Base-by-base conservation (phyloP, 1,140 invertebrate genomes). In the Nylanderia fulva region DNA sequence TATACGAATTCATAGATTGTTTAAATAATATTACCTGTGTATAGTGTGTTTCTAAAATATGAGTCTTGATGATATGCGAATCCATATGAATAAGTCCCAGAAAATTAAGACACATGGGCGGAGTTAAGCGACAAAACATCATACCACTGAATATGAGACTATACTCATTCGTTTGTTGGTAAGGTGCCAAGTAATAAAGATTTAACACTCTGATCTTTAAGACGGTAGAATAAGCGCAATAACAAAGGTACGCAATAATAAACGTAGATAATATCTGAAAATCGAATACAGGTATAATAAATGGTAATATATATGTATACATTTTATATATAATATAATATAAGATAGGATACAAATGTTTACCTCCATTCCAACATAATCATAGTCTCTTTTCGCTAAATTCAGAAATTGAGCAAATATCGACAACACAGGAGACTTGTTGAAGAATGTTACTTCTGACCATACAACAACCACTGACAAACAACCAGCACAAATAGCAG, bases 381-480 rank as follows among this genome's bases (percentile, higher is more conserved):
- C 98, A 92, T 99, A 98, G 85, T 96, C 97, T 11, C 94, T 92
- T 91, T 97, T 97, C 1, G 98, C 97, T 64, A 97, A 94, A 90
- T 98, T 97, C 2, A 99, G 96, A 92, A 99, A 98, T 54, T 98
- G 96, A 58, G 99, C 99, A 95, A 99, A 99, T 66, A 99, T 95
- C 0, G 99, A 99, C 6, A 99, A 95, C 24, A 99, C 98, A 1
- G 99, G 99, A 33, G 95, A 93, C 92, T 98, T 97, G 90, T 97
- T 98, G 95, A 99, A 99, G 94, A 99, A 99, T 0, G 99, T 99
- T 69, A 99, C 97, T 95, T 99, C 99, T 8, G 99, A 99, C 99
- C 99, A 99, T 15, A 99, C 98, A 58, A 99, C 98, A 91, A 98
- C 96, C 29, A 97, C 94, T 0, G 99, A 99, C 92, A 99, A 95